Conservation (phyloP, 1,140 invertebrate genomes). For the Hypothenemus hampei region DNA sequence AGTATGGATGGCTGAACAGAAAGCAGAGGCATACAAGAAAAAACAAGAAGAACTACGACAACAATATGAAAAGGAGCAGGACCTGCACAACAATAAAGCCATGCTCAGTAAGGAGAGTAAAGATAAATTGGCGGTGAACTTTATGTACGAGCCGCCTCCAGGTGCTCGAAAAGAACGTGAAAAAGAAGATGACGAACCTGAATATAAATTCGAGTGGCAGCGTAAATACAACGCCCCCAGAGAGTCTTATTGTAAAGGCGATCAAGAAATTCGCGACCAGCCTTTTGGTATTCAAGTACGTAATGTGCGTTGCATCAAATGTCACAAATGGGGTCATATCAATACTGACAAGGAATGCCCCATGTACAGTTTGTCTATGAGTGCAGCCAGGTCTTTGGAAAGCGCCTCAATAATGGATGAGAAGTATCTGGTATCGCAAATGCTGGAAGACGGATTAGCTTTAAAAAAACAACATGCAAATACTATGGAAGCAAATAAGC, state of each 20-base stretch:
- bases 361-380: conserved; percentile 81
- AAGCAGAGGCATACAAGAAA: conserved; percentile 94
- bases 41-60: conserved; percentile 94
- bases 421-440: conserved; percentile 77
- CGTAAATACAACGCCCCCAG: conserved; percentile 97
- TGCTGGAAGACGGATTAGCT: conserved; percentile 87
- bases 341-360: conserved; percentile 97
- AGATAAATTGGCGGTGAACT: conserved; percentile 97
- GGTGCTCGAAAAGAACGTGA: conserved; percentile 84
- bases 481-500: conserved; percentile 45
- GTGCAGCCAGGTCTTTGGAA: conserved; percentile 56
- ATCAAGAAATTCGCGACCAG: conserved; percentile 95
- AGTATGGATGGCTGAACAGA: conserved; percentile 99
- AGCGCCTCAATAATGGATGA: conserved; percentile 57
- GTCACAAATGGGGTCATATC: conserved; percentile 99
- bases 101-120: conserved; percentile 97
- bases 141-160: conserved; percentile 99
- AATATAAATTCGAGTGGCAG: conserved; percentile 99
- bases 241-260: conserved; percentile 94
- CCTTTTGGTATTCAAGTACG: conserved; percentile 98
- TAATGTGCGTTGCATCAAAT: conserved; percentile 97
- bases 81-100: conserved; percentile 96
- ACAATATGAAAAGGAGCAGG: conserved; percentile 99
- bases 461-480: conserved; percentile 69
- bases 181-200: conserved; percentile 89